These are phyloP conservation scores for Timema podura DNA, from an alignment of 2,888 invertebrate genomes.

Conservation along the genomic window DNA sequence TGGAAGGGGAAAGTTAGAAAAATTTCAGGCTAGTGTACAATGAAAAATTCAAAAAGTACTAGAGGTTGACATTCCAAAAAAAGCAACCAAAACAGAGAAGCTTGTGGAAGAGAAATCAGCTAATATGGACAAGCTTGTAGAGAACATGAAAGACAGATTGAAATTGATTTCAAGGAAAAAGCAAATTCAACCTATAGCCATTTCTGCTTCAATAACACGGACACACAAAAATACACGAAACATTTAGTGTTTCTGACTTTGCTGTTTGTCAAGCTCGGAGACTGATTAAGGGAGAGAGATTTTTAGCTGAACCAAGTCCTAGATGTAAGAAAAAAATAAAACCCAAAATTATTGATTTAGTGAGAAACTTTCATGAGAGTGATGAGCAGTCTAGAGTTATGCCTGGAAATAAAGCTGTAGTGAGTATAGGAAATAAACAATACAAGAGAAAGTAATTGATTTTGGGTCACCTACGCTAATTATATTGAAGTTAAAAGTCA, in stretches of 20 bases:
- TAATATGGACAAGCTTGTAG: conserved; percentile 9
- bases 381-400: too few relatives aligned
- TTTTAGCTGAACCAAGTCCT: too few relatives aligned
- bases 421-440: too few relatives aligned
- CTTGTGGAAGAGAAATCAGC: conserved; percentile 1
- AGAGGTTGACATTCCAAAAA: neutral
- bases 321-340: too few relatives aligned
- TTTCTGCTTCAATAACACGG: conserved; percentile 19
- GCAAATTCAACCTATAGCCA: conserved; percentile 16
- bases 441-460: too few relatives aligned
- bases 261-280: too few relatives aligned
- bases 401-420: too few relatives aligned
- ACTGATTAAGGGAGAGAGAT: too few relatives aligned
- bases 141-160: neutral
- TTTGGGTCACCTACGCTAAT: too few relatives aligned
- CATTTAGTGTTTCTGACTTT: neutral
- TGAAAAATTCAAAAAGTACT: conserved; percentile 9
- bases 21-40: neutral
- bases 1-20: neutral
- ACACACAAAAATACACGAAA: conserved; percentile 5
- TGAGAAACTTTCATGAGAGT: too few relatives aligned
- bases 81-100: neutral
- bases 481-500: too few relatives aligned
- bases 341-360: too few relatives aligned
- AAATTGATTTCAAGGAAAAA: conserved; percentile 1